Base-by-base conservation (phyloP, 1,140 invertebrate species). In the Drosophila grimshawi region DNA sequence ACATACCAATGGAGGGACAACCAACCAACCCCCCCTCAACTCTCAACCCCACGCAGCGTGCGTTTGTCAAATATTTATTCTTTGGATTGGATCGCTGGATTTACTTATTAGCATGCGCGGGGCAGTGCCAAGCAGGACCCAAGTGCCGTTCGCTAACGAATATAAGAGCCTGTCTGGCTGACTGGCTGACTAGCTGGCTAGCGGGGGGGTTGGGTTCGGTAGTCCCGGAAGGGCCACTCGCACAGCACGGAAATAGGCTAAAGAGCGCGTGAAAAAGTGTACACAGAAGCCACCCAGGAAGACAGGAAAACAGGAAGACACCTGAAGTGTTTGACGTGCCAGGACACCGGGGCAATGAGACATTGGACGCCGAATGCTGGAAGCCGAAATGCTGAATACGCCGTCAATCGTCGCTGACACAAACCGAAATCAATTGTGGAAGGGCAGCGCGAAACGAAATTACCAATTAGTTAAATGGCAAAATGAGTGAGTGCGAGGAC, bases 41-140 rank as follows among this genome's bases (percentile, higher is more conserved):
- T 52, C 51, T n/a, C 35, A 6, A 10, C 39, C 3, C 39, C 51
- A 0, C 6, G 8, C 45, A n/a, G 62, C 78, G 81, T 90, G 83
- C 85, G 78, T 89, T 89, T 82, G 81, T 86, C 86, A 90, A 90
- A 86, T 90, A 90, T 90, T 90, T 90, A 90, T 90, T 90, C 88
- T 86, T 76, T 61, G 82, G 76, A 90, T 90, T 90, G 86, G 82
- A 86, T 86, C 80, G 86, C 81, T 74, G 82, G 86, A 82, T 90
- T 86, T 90, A 86, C 86, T 90, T 90, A 90, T 90, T 90, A 90
- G 86, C 86, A 90, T 88, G 85, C 83, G 73, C 78, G 74, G 79
- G 62, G 61, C 80, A 76, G 72, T 48, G 39, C 48, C 66, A 57
- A 57, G 72, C 64, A 70, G 66, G 55, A 45, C 63, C 61, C 49